phyloP scores from a whole-genome alignment of 2,113 vertebrate species.

The Ammodytes marinus region DNA sequence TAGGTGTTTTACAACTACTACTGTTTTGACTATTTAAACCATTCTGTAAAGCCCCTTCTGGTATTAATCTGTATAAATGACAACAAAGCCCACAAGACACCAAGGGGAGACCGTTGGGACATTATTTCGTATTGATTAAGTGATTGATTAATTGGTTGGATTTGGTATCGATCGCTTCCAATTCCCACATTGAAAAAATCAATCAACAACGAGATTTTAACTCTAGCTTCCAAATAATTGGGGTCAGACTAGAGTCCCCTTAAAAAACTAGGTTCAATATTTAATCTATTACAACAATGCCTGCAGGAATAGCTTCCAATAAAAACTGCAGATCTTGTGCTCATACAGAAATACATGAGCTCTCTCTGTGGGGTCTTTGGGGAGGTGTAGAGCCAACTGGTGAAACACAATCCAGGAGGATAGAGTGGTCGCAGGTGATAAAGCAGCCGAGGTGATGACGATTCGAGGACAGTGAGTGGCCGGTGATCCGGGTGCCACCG shows the following conservation, averaged over 20 bases:
- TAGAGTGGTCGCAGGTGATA: conserved; percentile 60
- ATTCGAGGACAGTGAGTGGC: conserved; percentile 50
- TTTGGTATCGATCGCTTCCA: conserved; percentile 5
- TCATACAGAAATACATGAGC: conserved; percentile 13
- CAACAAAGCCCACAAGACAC: not conserved
- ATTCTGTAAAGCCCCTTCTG: not conserved
- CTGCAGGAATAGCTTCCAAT: not conserved
- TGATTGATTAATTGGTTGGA: conserved; percentile 22
- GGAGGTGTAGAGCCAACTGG: not conserved
- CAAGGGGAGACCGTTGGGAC: conserved; percentile 5
- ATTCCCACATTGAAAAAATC: conserved; percentile 17
- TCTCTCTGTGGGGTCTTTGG: conserved; percentile 41
- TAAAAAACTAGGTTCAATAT: conserved; percentile 25
- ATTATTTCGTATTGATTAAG: conserved; percentile 22
- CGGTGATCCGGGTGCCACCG: conserved; percentile 51
- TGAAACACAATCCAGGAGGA: conserved; percentile 65
- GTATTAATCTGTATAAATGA: conserved; percentile 23
- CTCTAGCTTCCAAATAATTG: conserved; percentile 22
- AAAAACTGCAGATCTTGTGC: conserved; percentile 1
- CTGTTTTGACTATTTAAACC: not conserved
- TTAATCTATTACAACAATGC: not conserved
- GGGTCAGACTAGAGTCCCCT: conserved; percentile 6
- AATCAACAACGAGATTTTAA: conserved; percentile 22
- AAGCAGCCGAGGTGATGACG: conserved; percentile 57
- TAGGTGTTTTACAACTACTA: not conserved